A percentile compares a stretch with the other conserved stretches of the same genome.
Conservation (phyloP, 2,797 vertebrate genomes). For the Selene dorsalis region DNA sequence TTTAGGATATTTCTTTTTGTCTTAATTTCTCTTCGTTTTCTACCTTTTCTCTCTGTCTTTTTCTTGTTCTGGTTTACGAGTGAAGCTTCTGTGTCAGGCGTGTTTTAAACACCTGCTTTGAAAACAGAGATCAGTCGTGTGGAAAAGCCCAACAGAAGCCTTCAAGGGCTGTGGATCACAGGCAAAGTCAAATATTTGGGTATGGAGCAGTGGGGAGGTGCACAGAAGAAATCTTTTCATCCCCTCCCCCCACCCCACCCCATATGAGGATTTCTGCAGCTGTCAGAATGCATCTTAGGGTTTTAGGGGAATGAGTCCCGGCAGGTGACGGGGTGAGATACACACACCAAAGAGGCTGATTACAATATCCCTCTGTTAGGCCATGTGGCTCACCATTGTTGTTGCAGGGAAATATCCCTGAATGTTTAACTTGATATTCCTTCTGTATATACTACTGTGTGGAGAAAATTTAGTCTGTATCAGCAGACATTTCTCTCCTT, state of each 20-base stretch:
- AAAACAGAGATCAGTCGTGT: constrained; percentile 78
- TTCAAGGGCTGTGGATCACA: constrained; percentile 81
- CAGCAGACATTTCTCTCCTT: not conserved
- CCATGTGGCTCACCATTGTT: constrained; percentile 35
- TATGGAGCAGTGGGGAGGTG: constrained; percentile 70
- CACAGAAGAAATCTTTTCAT: constrained; percentile 78
- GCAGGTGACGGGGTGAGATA: constrained; percentile 75
- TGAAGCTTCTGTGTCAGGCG: constrained; percentile 60
- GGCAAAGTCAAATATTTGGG: constrained; percentile 84
- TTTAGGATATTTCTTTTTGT: constrained; percentile 2
- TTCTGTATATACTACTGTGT: not conserved
- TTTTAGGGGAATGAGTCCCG: constrained; percentile 69
- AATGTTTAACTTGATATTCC: constrained; percentile 27
- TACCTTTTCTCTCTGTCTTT: not conserved
- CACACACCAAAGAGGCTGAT: constrained; percentile 66
- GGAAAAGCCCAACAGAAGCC: constrained; percentile 81
- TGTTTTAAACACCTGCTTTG: constrained; percentile 82
- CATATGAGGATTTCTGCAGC: constrained; percentile 77
- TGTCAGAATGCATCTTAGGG: constrained; percentile 78
- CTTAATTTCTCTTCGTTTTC: constrained; percentile 4
- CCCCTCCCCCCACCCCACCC: constrained; percentile 61
- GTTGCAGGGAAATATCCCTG: constrained; percentile 4
- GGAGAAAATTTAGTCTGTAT: constrained; percentile 17
- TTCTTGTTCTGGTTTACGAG: constrained; percentile 49
- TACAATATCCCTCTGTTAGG: constrained; percentile 51